Evolutionary conservation across 2,888 invertebrate genomes (phyloP), one percentile per base, ranked within the genome.

Genomic region (Xestia rhomboidea): DNA sequence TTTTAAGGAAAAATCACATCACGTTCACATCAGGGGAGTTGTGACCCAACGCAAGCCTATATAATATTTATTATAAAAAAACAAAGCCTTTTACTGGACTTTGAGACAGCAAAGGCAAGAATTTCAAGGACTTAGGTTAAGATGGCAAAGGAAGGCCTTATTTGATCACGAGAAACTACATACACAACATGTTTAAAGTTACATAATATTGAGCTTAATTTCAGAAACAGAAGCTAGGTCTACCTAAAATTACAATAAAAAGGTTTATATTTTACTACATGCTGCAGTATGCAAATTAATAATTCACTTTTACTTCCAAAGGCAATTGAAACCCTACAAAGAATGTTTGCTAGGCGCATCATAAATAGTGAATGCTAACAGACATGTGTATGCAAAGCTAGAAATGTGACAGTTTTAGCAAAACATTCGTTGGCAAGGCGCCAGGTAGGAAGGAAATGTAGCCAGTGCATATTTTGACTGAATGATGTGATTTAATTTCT

Each of bases 371-470:
- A 84, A 77, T 62, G 11, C 57, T 51, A 54, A 54, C 51, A 64
- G n/a, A 21, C n/a, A 51, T 60, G 49, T 27, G 6, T 44, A 78
- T 66, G 71, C 51, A 15, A 79, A 78, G 24, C 38, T 77, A 70
- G 54, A 41, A 77, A 68, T 84, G 83, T 84, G 84, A 84, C 30
- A 75, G 73, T 77, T 84, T 84, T 84, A 77, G 34, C 62, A 77
- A 83, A 75, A 64, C 2, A 38, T 41, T 60, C 0, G 38, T 44
- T 84, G 83, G 83, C 77, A 64, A 54, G 15, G 30, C 34, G 81
- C 83, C 83, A 77, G 62, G 11, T 54, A 77, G 83, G 83, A 84
- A 84, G 77, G 60, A 73, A 73, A 70, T 75, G 34, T 68, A 67
- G 21, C 24, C 24, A 68, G 15, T 27, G 64, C 66, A 57, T 73